phyloP scores from a whole-genome alignment of 1,140 invertebrate genomes.

The Cyclargus thomasi region DNA sequence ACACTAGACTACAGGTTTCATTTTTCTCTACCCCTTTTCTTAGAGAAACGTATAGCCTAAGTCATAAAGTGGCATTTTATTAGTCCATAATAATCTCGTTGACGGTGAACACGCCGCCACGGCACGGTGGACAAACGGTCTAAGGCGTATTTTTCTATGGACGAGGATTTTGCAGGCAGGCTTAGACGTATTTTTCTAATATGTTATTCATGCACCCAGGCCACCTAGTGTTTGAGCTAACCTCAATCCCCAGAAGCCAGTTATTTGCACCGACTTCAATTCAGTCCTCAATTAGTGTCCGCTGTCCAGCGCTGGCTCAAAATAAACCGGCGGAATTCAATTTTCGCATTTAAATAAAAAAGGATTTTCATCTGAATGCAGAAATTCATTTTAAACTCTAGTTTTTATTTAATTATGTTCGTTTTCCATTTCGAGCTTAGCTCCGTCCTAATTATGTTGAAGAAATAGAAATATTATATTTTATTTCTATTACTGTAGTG shows the following conservation, averaged over 20 bases:
- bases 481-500: background rate
- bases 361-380: background rate
- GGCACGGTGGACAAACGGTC: no score
- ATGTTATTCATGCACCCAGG: no score
- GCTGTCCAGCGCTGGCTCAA: background rate
- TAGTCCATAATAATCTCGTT: no score
- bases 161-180: no score
- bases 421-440: background rate
- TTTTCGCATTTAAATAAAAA: background rate
- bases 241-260: background rate
- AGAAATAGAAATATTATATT: background rate
- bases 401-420: background rate
- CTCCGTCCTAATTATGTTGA: background rate
- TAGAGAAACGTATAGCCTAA: no score
- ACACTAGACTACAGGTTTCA: no score
- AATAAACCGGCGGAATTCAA: background rate
- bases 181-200: no score
- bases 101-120: no score
- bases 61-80: no score
- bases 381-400: background rate
- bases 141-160: no score
- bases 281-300: background rate
- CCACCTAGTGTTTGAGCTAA: no score
- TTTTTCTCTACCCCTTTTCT: no score
- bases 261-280: background rate